Evolutionary conservation across 2,113 vertebrate genomes (phyloP), one percentile per base, ranked within the genome.

Genomic region (Cephalopterus ornatus): DNA sequence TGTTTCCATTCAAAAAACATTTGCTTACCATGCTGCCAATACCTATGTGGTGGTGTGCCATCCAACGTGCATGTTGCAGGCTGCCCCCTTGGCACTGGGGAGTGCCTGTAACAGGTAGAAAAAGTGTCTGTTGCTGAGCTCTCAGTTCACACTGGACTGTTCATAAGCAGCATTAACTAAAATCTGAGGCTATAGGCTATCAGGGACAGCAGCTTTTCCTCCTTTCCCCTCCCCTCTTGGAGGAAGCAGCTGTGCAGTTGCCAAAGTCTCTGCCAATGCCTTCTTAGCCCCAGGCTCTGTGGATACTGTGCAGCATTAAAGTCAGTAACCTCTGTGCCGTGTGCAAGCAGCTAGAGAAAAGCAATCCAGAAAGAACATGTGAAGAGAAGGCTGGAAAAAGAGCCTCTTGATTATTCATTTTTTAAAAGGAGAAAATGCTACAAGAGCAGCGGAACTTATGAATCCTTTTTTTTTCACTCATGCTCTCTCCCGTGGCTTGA

Each of bases 311-410:
- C 20, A 19, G 20, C 46, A 18, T 70, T 63, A 42, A 91, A 88
- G 63, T 12, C 42, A 27, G 55, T 74, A 73, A 78, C 66, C 74
- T 82, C 62, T 75, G 42, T 28, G 26, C 59, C 77, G 50, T 10
- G 6, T 68, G 58, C 17, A 42, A 75, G 70, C 44, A 75, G 49
- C 58, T 81, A 78, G 18, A 70, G 55, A 46, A 75, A 77, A 33
- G 33, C 46, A 77, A 41, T 75, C 22, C 52, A 62, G 70, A 94
- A 91, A 50, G 74, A 79, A 32, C 74, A 78, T 9, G 59, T 39
- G 9, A 94, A 85, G 41, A 88, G 61, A 91, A 91, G 35, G 66
- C 71, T 94, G 62, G 65, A 37, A 74, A 79, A 92, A 59, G 33
- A 81, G 6, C 14, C 35, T 77, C 35, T 92, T 74, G 67, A 50